These are phyloP conservation scores for Pterocles orientalis DNA, from an alignment of 2,113 vertebrate genomes.

Conservation along the genomic window DNA sequence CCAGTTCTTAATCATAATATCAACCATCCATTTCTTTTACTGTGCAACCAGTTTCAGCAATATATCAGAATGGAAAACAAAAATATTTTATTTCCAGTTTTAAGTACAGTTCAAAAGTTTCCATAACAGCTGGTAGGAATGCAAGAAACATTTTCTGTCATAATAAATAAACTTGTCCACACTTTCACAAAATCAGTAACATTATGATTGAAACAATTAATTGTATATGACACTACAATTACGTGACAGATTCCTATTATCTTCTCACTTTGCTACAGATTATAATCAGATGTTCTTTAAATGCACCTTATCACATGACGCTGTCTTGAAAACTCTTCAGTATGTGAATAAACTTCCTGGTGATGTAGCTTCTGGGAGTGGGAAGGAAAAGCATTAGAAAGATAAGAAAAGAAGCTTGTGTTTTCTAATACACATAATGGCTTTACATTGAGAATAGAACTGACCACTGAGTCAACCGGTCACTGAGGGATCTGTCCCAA, in stretches of 20 bases:
- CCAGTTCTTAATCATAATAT: neutral
- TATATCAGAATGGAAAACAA: neutral
- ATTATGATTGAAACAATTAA: neutral
- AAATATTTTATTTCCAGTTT: neutral
- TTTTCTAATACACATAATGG: fast-evolving
- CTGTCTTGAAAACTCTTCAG: neutral
- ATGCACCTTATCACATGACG: neutral
- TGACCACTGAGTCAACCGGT: neutral
- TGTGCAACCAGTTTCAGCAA: neutral
- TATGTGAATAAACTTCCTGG: neutral
- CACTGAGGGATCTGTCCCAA: neutral
- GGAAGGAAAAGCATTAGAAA: neutral
- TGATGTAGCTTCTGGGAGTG: neutral
- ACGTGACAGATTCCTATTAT: neutral
- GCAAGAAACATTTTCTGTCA: neutral
- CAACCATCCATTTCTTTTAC: neutral
- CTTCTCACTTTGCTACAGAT: neutral
- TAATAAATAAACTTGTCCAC: neutral
- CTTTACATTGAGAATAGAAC: neutral
- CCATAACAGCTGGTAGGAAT: neutral
- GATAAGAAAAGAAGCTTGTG: fast-evolving
- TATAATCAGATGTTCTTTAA: neutral
- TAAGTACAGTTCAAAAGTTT: neutral
- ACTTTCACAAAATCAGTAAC: neutral
- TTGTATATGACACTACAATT: neutral